A percentile compares a stretch with the other conserved stretches of the same genome.
Evolutionary conservation across 2,113 vertebrate species (phyloP).

Genomic region (Coregonus clupeaformis): DNA sequence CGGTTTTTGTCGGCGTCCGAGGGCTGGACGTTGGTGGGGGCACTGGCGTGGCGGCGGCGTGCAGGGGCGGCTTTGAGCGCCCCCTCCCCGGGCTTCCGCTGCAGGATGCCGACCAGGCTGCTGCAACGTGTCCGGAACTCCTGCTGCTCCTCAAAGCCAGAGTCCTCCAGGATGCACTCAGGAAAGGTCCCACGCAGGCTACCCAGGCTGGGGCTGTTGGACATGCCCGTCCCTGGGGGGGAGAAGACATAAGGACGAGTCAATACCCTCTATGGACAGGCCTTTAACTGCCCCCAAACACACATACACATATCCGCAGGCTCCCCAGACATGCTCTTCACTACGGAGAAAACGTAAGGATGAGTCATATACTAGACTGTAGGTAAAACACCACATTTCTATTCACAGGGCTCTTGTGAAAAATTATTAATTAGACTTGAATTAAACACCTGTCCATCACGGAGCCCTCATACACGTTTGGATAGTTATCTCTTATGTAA

Average conservation of each 20-base stretch:
- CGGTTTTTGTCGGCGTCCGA: conserved; percentile 92
- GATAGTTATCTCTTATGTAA: no score
- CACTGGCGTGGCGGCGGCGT: conserved; percentile 88
- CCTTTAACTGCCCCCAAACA: background rate
- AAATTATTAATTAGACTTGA: no score
- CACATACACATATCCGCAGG: background rate
- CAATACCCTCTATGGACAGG: no score
- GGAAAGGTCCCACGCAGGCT: conserved; percentile 77
- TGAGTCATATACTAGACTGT: no score
- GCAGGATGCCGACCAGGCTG: no score
- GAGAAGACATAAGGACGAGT: background rate
- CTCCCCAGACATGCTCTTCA: no score
- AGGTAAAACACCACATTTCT: no score
- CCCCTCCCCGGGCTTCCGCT: no score
- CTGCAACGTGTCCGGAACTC: conserved; percentile 91
- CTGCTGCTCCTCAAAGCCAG: conserved; percentile 87
- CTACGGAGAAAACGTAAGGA: no score
- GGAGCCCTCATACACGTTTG: no score
- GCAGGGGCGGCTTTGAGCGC: conserved; percentile 70
- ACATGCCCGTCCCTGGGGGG: conserved; percentile 44
- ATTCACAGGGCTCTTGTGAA: no score
- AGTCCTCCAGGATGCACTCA: conserved; percentile 89
- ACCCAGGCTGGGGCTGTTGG: conserved; percentile 68
- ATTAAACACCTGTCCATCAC: no score
- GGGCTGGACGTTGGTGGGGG: conserved; percentile 93